Conservation (phyloP, 2,888 invertebrate genomes). For the Coelinius sp. region DNA sequence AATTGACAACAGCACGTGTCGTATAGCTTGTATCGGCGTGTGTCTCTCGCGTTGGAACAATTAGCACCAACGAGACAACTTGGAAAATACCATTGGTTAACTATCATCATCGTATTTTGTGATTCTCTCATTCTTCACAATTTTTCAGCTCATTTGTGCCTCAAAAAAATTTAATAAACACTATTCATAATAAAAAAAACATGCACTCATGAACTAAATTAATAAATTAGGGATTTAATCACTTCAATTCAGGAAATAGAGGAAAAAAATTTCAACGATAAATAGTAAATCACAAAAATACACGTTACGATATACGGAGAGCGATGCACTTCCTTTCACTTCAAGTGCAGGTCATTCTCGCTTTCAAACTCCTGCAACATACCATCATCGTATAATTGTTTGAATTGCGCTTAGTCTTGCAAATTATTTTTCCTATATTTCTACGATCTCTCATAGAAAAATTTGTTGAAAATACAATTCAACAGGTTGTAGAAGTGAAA, state of each 20-base stretch:
- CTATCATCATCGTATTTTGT: constrained; percentile 14
- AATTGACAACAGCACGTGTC: constrained; percentile 9
- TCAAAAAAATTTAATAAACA: neutral
- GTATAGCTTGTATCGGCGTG: constrained; percentile 26
- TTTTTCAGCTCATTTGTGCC: neutral
- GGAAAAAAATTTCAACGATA: neutral
- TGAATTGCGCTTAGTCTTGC: constrained; percentile 15
- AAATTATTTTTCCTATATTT: constrained; percentile 8
- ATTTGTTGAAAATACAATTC: neutral
- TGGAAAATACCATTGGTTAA: constrained; percentile 25
- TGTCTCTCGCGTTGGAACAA: constrained; percentile 30
- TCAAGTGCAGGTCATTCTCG: constrained; percentile 42
- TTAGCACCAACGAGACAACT: constrained; percentile 25
- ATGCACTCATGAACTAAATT: neutral
- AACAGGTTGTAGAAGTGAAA: neutral
- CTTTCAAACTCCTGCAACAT: constrained; percentile 39
- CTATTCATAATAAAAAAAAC: neutral
- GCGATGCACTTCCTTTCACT: constrained; percentile 48
- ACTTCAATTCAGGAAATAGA: neutral
- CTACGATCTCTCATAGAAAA: neutral
- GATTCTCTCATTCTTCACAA: neutral
- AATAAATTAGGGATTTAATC: no score
- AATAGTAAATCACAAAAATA: neutral
- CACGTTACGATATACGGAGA: neutral
- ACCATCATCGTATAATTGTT: neutral